These are phyloP conservation scores for Sepiola atlantica DNA, from an alignment of 2,888 invertebrate species.

Conservation along the genomic window DNA sequence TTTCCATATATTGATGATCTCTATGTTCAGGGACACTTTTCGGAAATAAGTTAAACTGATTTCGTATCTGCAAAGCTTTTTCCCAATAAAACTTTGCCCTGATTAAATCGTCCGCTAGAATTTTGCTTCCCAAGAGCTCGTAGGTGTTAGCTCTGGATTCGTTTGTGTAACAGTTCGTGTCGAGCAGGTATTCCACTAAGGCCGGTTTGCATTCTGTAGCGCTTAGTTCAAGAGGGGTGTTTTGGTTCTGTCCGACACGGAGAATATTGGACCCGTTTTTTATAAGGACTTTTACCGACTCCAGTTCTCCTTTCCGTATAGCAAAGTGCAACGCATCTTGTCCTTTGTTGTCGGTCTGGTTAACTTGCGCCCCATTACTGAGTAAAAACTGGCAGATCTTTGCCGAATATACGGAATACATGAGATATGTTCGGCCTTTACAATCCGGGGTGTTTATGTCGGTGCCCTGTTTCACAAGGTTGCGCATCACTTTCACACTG, in stretches of 20 bases:
- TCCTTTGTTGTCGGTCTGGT: neutral
- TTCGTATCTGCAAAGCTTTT: neutral
- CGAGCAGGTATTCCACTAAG: neutral
- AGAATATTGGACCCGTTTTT: neutral
- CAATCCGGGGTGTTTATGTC: neutral
- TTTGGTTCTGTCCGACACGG: neutral
- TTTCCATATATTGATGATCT: neutral
- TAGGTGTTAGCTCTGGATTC: neutral
- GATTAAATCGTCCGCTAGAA: neutral
- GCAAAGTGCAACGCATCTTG: slow-evolving; percentile 33
- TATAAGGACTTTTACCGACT: neutral
- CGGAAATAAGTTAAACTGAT: neutral
- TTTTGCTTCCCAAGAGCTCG: neutral
- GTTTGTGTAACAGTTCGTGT: neutral
- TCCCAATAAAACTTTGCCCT: neutral
- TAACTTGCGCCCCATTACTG: neutral
- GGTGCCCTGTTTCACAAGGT: neutral
- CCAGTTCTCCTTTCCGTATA: neutral
- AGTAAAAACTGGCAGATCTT: neutral
- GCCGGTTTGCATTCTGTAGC: neutral
- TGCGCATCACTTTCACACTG: neutral
- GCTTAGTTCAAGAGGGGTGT: neutral
- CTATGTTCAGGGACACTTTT: neutral
- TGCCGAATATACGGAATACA: neutral
- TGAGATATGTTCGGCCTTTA: neutral